These are phyloP conservation scores for Acromyrmex charruanus DNA, from an alignment of 1,140 invertebrate species.

Conservation along the genomic window DNA sequence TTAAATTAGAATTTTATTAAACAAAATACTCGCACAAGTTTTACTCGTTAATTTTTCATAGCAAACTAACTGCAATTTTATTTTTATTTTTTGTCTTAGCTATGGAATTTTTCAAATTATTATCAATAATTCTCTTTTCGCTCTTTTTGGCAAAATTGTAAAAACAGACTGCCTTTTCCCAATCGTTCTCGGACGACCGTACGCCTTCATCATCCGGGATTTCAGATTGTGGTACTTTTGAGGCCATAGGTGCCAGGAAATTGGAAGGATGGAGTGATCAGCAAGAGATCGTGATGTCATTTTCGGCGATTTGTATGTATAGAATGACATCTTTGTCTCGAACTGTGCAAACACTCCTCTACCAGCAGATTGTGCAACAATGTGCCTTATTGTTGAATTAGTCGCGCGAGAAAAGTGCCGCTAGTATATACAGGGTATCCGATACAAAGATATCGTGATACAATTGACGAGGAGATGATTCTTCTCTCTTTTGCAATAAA, in stretches of 20 bases:
- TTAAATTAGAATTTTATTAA: slow-evolving; percentile 90
- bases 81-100: slow-evolving; percentile 97
- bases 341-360: neutral
- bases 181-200: neutral
- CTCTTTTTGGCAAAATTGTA: neutral
- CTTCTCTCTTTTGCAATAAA: neutral
- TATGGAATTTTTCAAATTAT: slow-evolving; percentile 95
- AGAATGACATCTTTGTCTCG: neutral
- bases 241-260: neutral
- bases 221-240: neutral
- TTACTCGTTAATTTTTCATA: slow-evolving; percentile 98
- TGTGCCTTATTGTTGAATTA: slow-evolving; percentile 44
- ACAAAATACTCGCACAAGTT: slow-evolving; percentile 98
- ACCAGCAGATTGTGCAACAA: slow-evolving; percentile 5
- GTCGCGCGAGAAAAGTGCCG: neutral
- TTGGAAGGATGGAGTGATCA: neutral
- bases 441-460: slow-evolving; percentile 15
- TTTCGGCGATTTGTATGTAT: neutral
- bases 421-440: slow-evolving; percentile 10
- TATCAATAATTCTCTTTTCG: slow-evolving; percentile 90
- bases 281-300: neutral
- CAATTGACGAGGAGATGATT: slow-evolving; percentile 5
- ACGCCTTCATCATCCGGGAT: neutral
- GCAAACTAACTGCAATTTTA: slow-evolving; percentile 96
- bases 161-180: neutral